Base-by-base conservation (phyloP, 2,888 invertebrate species). In the Galerucella pusilla region DNA sequence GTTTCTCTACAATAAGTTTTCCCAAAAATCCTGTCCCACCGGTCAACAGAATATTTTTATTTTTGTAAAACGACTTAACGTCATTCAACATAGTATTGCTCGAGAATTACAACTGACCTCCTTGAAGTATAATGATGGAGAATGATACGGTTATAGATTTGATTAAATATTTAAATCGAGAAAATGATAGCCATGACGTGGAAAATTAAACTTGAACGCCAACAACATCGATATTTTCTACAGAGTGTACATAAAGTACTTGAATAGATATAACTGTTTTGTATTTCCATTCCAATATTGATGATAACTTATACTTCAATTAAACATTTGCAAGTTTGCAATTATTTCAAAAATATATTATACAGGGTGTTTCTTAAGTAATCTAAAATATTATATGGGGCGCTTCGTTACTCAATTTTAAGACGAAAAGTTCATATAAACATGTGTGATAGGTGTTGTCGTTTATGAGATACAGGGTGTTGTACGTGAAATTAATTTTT, bases 11-110 rank as follows among this genome's bases (percentile, higher is more conserved):
- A 10, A 85, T 77, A 65, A 86, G 75, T 77, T 85, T 85, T 4
- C 86, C 86, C 42, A 86, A 78, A 74, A 85, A 86, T 10, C 87
- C 86, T 0, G 86, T 85, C 6, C 82, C 85, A 7, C 87, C 87
- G 0, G 86, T 86, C 16, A 87, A 76, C 54, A 86, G 81, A 10
- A 86, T 80, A 52, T 80, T 83, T 64, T 84, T 80, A 20, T 82
- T 81, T 49, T 80, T 78, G 77, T 83, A 87, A 80, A 84, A 87
- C 25, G 83, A 73, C 59, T 74, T 77, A 4, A 86, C 80, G 68
- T 80, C 75, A 60, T 81, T 81, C 4, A 80, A 63, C 80, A 80
- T 81, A 20, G 65, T 52, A 52, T 57, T 16, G 57, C 71, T 12
- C 11, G 16, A 28, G 49, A 46, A 42, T 68, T 64, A 20, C 49